Evolutionary conservation across 2,888 invertebrate species (phyloP).

Genomic region (Empis stercorea): DNA sequence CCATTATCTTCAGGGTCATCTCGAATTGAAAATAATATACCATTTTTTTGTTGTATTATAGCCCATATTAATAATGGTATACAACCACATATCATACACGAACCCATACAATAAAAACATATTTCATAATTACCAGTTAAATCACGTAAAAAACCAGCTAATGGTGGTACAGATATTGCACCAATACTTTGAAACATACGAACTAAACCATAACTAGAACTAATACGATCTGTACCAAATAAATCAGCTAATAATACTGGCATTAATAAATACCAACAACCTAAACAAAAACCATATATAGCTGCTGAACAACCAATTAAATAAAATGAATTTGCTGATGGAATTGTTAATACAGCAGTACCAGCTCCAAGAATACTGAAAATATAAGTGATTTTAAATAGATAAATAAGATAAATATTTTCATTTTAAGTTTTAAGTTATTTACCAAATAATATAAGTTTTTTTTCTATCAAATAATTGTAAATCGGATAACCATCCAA

Average conservation of each 20-base stretch:
- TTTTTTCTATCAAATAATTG: constrained; percentile 57
- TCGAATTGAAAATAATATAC: constrained; percentile 20
- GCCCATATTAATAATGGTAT: constrained; percentile 46
- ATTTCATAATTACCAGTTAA: constrained; percentile 57
- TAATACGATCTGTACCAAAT: constrained; percentile 60
- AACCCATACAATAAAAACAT: constrained; percentile 64
- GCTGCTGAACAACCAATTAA: constrained; percentile 52
- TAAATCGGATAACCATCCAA: constrained; percentile 61
- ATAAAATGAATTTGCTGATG: constrained; percentile 51
- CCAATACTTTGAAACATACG: constrained; percentile 65
- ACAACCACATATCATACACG: constrained; percentile 59
- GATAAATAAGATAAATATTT: not conserved
- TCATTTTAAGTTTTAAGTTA: not conserved
- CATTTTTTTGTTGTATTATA: constrained; percentile 25
- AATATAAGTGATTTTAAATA: not conserved
- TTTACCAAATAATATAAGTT: constrained; percentile 56
- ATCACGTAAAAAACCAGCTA: constrained; percentile 54
- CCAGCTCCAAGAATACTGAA: constrained; percentile 55
- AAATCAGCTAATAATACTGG: constrained; percentile 61
- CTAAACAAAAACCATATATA: constrained; percentile 57
- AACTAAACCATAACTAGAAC: constrained; percentile 61
- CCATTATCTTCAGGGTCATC: constrained; percentile 28
- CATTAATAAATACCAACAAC: constrained; percentile 63
- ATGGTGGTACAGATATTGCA: constrained; percentile 58
- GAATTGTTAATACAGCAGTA: constrained; percentile 51